Base-by-base conservation (phyloP, 2,888 invertebrate species). In the Drosophila macrospina region DNA sequence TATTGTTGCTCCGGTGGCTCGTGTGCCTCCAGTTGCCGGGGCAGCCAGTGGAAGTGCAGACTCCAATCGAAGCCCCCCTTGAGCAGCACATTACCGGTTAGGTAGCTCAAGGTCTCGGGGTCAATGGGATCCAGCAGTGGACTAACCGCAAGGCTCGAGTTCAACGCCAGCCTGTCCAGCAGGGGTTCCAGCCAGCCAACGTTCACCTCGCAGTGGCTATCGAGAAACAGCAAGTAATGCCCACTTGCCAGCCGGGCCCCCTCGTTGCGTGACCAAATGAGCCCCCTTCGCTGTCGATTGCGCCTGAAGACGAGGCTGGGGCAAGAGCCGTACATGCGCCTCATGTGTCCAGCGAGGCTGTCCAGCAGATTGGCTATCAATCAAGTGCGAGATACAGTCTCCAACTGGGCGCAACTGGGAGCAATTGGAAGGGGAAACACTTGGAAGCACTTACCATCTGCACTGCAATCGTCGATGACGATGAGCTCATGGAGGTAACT, bases 21-120 rank as follows among this genome's bases (percentile, higher is more conserved):
- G 6, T 39, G 4, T 0, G 81, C 59, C 0, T 15, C 13, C 41
- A 85, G 24, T 3, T 47, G 26, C 0, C 88, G 63, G 4, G 90
- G 86, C 63, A 93, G 90, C 93, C 93, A 93, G 73, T 92, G 92
- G 75, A 93, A 93, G 73, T 93, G 92, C 51, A 93, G 84, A 79
- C 91, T 92, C 93, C 93, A 93, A 81, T 93, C 93, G 85, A 93
- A 93, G 4, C 93, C 92, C 74, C 93, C 93, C 87, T 91, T 92
- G 41, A 92, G 84, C 76, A 91, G 78, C 62, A 83, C 78, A 36
- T 90, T 88, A 45, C 89, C 89, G 26, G 75, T 67, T 34, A 76
- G 73, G 75, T 93, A 93, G 36, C 90, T 86, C 75, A 93, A 90
- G 45, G 91, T 92, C 55, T 84, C 79, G 5, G 89, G 82, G 82